A percentile compares a stretch with the other conserved stretches of the same genome.
Evolutionary conservation across 2,797 vertebrate genomes (phyloP).

Genomic region (Poeciliopsis presidionis): DNA sequence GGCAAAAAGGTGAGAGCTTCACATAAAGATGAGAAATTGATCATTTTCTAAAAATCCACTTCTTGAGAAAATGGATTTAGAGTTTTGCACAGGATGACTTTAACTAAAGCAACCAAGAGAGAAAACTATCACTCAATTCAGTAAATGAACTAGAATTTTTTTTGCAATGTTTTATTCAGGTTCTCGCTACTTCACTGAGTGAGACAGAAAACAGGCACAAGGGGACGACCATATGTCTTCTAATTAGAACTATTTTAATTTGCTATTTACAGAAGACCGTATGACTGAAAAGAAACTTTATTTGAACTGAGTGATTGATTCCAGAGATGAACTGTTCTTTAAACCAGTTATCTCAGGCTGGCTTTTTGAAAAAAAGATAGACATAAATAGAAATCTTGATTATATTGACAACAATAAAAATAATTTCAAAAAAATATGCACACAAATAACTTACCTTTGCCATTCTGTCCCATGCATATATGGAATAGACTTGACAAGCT

Average conservation of each 20-base stretch:
- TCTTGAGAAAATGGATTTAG: neutral
- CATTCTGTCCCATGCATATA: too few species aligned
- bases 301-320: too few species aligned
- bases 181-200: neutral
- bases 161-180: neutral
- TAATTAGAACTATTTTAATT: neutral
- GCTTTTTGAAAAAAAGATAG: too few species aligned
- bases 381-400: too few species aligned
- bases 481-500: too few species aligned
- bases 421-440: too few species aligned
- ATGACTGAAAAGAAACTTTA: too few species aligned
- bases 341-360: too few species aligned
- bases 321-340: too few species aligned
- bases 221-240: neutral
- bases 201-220: neutral
- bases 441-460: too few species aligned
- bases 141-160: neutral
- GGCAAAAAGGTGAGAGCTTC: neutral
- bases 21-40: neutral
- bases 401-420: neutral
- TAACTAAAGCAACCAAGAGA: neutral
- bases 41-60: neutral
- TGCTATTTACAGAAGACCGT: too few species aligned
- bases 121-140: neutral
- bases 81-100: neutral